Evolutionary conservation across 2,113 vertebrate genomes (phyloP).

Genomic region (Stictonetta naevosa): DNA sequence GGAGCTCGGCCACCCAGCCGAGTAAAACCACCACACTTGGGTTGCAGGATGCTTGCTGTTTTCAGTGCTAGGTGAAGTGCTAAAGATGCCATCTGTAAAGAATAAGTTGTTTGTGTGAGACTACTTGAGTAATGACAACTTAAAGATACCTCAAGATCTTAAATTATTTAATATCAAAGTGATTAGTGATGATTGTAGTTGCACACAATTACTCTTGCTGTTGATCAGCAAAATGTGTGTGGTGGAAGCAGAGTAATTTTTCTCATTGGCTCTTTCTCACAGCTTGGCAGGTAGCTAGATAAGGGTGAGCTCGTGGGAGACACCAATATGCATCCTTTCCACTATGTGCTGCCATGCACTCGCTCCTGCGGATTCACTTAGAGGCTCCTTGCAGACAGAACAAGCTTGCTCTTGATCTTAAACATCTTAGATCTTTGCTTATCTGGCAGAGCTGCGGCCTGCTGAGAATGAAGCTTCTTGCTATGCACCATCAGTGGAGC

Average conservation of each 20-base stretch:
- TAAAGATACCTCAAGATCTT: not conserved
- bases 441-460: not conserved
- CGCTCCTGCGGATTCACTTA: rapidly evolving
- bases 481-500: rapidly evolving
- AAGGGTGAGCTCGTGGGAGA: not conserved
- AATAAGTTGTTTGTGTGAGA: not conserved
- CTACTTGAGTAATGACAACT: not conserved
- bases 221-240: not conserved
- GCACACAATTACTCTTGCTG: not conserved
- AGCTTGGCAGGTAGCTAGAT: not conserved
- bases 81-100: not conserved
- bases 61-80: not conserved
- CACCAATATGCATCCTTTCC: rapidly evolving
- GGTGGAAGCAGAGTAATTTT: not conserved
- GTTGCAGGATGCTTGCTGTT: not conserved
- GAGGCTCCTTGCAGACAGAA: not conserved
- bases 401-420: not conserved
- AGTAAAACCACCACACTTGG: not conserved
- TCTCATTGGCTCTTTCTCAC: not conserved
- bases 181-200: not conserved
- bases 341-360: not conserved
- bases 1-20: too few relatives aligned
- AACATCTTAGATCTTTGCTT: not conserved
- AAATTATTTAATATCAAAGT: not conserved
- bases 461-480: not conserved